A percentile compares a stretch with the other conserved stretches of the same genome.
phyloP scores from a whole-genome alignment of 2,888 invertebrate genomes.

The Athalia cordata region DNA sequence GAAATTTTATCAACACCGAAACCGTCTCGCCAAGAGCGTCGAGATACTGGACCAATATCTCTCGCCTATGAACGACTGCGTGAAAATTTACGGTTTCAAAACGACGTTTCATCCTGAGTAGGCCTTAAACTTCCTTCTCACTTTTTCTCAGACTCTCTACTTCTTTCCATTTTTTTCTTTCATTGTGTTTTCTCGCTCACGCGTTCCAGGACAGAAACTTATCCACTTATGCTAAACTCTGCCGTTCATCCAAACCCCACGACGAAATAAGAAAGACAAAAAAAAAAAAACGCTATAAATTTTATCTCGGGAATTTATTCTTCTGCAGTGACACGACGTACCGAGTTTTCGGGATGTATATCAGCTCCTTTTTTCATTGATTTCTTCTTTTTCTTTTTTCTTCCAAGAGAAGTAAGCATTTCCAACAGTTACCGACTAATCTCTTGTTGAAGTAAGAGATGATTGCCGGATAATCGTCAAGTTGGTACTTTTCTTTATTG shows the following conservation, averaged over 20 bases:
- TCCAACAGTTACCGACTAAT: no score
- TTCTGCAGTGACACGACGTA: neutral
- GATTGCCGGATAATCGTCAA: slow-evolving; percentile 21
- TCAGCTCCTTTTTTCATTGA: slow-evolving; percentile 21
- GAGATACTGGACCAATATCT: slow-evolving; percentile 17
- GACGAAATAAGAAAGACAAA: no score
- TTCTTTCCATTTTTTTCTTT: neutral
- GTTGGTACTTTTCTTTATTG: neutral
- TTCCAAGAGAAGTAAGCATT: neutral
- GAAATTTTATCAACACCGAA: neutral
- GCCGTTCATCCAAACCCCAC: slow-evolving; percentile 16
- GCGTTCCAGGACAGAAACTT: slow-evolving; percentile 29
- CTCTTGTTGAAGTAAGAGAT: slow-evolving; percentile 10
- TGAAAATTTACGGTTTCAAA: slow-evolving; percentile 21
- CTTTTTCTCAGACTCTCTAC: slow-evolving; percentile 10
- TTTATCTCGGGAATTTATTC: slow-evolving; percentile 26
- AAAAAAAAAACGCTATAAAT: slow-evolving; percentile 26
- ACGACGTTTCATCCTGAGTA: slow-evolving; percentile 3
- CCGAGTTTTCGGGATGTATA: neutral
- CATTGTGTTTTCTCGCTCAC: slow-evolving; percentile 27
- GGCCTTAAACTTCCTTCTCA: slow-evolving; percentile 25
- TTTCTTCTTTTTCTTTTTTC: neutral
- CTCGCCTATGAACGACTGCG: neutral
- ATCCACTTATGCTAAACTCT: slow-evolving; percentile 35
- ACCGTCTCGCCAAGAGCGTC: neutral